Percentiles rank a stretch among this genome's conserved stretches.
Evolutionary conservation across 2,888 invertebrate species (phyloP).

Genomic region (Megastigmus dorsalis): DNA sequence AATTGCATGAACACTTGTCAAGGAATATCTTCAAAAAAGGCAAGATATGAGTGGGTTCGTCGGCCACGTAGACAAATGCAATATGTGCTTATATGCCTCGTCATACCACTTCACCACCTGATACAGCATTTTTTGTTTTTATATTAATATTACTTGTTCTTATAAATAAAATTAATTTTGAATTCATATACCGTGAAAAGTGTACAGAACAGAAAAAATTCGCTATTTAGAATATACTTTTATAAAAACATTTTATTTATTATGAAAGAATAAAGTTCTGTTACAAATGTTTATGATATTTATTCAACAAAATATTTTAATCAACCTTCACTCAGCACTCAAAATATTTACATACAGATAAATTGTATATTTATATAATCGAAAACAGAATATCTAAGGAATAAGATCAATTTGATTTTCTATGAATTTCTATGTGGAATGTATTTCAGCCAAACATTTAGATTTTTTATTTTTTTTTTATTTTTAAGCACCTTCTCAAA

Average conservation of each 20-base stretch:
- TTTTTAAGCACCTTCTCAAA: conserved; percentile 16
- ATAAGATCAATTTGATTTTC: conserved; percentile 23
- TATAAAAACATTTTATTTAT: conserved; percentile 52
- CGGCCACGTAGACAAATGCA: conserved; percentile 30
- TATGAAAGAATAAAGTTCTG: conserved; percentile 46
- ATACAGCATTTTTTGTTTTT: conserved; percentile 8
- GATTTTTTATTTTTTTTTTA: background rate
- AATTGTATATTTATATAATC: conserved; percentile 29
- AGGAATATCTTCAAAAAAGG: conserved; percentile 20
- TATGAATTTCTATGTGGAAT: conserved; percentile 37
- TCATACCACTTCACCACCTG: conserved; percentile 29
- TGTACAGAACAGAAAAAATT: no score
- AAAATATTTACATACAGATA: conserved; percentile 48
- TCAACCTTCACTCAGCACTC: conserved; percentile 47
- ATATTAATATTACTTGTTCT: background rate
- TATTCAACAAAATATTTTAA: conserved; percentile 48
- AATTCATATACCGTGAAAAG: no score
- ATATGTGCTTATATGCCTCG: no score
- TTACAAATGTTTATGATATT: conserved; percentile 51
- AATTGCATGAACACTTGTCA: no score
- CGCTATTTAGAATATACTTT: no score
- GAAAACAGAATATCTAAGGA: conserved; percentile 29
- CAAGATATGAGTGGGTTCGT: no score
- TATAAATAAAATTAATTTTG: no score
- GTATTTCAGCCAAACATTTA: conserved; percentile 18